These are phyloP conservation scores for Sebastolobus alascanus DNA, from an alignment of 2,797 vertebrate genomes.

Conservation along the genomic window DNA sequence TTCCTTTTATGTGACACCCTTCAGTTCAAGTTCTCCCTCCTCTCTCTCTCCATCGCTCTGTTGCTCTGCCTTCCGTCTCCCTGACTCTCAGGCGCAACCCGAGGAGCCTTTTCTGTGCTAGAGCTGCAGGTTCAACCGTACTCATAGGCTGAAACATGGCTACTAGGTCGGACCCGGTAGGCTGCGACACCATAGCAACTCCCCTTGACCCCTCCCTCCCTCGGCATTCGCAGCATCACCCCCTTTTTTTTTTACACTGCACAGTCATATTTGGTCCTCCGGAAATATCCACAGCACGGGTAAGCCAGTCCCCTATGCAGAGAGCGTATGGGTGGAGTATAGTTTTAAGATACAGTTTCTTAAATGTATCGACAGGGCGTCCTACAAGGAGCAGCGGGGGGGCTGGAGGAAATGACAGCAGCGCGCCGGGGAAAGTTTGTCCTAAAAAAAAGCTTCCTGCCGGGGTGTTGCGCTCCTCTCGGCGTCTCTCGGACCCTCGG, in stretches of 20 bases:
- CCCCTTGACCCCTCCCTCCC: constrained; percentile 85
- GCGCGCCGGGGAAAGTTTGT: constrained; percentile 79
- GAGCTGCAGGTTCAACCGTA: constrained; percentile 78
- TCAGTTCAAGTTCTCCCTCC: neutral
- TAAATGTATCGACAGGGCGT: constrained; percentile 71
- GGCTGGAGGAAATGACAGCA: constrained; percentile 45
- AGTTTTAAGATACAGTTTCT: constrained; percentile 84
- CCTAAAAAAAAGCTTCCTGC: constrained; percentile 34
- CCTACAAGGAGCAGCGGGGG: constrained; percentile 24
- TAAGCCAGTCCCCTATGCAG: constrained; percentile 88
- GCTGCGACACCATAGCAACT: constrained; percentile 87
- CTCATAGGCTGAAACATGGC: constrained; percentile 81
- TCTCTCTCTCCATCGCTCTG: neutral
- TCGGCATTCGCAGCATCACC: constrained; percentile 83
- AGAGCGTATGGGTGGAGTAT: constrained; percentile 84
- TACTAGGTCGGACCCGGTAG: constrained; percentile 82
- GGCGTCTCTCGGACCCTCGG: constrained; percentile 86
- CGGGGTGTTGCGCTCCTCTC: constrained; percentile 59
- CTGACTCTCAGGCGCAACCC: constrained; percentile 22
- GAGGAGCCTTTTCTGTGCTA: neutral
- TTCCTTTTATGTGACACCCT: constrained; percentile 18
- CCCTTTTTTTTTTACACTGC: constrained; percentile 77
- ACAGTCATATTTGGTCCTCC: constrained; percentile 92
- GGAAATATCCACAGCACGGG: constrained; percentile 88
- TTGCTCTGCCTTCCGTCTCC: constrained; percentile 1